Conservation (phyloP, 2,113 vertebrate species). For the Scomber scombrus region DNA sequence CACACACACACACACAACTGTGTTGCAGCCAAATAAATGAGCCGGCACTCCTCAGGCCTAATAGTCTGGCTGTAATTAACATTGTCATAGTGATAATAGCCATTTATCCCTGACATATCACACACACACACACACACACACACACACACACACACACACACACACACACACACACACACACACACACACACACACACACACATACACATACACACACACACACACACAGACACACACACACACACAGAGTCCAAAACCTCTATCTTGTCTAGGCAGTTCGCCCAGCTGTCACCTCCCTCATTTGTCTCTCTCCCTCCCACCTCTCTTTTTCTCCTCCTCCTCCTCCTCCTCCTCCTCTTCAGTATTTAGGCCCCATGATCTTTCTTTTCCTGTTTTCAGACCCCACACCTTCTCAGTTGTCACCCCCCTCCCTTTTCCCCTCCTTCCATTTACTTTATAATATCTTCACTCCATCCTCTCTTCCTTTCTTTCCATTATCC, state of each 20-base stretch:
- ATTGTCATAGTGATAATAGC: constrained; percentile 85
- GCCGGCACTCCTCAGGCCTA: constrained; percentile 74
- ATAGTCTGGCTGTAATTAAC: constrained; percentile 84
- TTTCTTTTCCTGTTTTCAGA: constrained; percentile 39
- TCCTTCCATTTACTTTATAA: too few relatives aligned
- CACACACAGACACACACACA: constrained; percentile 43
- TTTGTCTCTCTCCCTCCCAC: constrained; percentile 43
- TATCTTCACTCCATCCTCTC: neutral
- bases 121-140: constrained; percentile 52
- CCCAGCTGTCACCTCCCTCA: constrained; percentile 69
- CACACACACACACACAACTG: constrained; percentile 60
- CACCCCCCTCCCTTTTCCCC: neutral
- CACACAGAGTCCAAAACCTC: constrained; percentile 47
- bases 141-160: constrained; percentile 36
- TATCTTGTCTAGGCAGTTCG: constrained; percentile 67
- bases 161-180: constrained; percentile 47
- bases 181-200: constrained; percentile 30
- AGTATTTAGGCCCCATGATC: constrained; percentile 50
- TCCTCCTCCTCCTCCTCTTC: constrained; percentile 11
- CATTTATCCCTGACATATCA: constrained; percentile 82
- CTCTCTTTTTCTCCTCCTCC: neutral
- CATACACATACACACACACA: constrained; percentile 28
- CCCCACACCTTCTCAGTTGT: neutral
- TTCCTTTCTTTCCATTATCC: neutral
- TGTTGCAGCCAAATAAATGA: constrained; percentile 75